phyloP scores from a whole-genome alignment of 1,140 invertebrate species.

The Idris sp. region DNA sequence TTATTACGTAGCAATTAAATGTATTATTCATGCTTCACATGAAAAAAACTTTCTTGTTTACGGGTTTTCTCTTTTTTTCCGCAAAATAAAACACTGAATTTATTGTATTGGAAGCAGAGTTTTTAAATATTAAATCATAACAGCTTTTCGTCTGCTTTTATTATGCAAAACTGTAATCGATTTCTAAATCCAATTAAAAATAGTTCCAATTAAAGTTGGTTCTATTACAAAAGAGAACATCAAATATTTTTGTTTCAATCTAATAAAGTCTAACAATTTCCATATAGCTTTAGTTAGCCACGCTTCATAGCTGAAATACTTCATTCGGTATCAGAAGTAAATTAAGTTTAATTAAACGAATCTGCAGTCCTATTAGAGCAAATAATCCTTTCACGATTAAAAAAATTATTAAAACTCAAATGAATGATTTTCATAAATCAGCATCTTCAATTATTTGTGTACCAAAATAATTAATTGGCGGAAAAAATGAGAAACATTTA shows the following conservation, averaged over 20 bases:
- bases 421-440: slow-evolving; percentile 15
- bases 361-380: slow-evolving; percentile 11
- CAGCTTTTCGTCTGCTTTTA: too few relatives aligned
- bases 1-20: slow-evolving; percentile 53
- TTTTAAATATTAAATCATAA: too few relatives aligned
- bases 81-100: slow-evolving; percentile 14
- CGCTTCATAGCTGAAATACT: not conserved
- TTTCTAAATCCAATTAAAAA: too few relatives aligned
- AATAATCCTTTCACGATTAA: slow-evolving; percentile 6
- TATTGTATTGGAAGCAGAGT: not conserved
- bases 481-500: too few relatives aligned
- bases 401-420: too few relatives aligned
- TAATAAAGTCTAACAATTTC: not conserved
- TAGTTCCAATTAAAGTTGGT: too few relatives aligned
- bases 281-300: not conserved
- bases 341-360: slow-evolving; percentile 26
- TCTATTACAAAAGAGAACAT: too few relatives aligned
- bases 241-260: not conserved
- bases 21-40: slow-evolving; percentile 53
- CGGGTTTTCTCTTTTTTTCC: slow-evolving; percentile 22
- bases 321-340: not conserved
- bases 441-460: not conserved
- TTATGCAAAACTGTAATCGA: too few relatives aligned
- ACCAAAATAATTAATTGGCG: too few relatives aligned
- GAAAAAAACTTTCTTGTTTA: slow-evolving; percentile 33